A percentile compares a stretch with the other conserved stretches of the same genome.
phyloP scores from a whole-genome alignment of 2,113 vertebrate species.

The Lipotes vexillifer region DNA sequence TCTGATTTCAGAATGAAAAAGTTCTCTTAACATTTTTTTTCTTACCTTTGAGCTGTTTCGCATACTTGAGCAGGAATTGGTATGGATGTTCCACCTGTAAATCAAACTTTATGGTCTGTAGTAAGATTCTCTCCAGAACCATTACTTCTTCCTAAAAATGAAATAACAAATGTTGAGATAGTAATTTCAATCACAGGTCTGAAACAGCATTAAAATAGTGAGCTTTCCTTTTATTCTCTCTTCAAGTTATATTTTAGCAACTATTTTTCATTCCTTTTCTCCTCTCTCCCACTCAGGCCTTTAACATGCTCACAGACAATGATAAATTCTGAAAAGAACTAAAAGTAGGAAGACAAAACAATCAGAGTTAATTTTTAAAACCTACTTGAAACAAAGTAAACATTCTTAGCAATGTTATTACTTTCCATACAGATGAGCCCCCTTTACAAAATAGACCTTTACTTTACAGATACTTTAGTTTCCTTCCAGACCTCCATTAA shows the following conservation, averaged over 20 bases:
- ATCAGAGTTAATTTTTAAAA: background rate
- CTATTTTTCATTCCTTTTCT: background rate
- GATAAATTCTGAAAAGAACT: background rate
- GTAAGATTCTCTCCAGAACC: slow-evolving; percentile 96
- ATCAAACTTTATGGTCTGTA: slow-evolving; percentile 99
- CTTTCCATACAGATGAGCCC: background rate
- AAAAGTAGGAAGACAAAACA: background rate
- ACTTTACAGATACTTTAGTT: background rate
- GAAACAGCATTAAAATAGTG: background rate
- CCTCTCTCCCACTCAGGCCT: background rate
- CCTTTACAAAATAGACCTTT: background rate
- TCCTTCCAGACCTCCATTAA: background rate
- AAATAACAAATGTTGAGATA: background rate
- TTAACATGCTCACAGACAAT: background rate
- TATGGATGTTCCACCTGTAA: slow-evolving; percentile 98
- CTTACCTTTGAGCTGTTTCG: slow-evolving; percentile 98
- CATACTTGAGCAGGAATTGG: slow-evolving; percentile 97
- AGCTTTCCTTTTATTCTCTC: background rate
- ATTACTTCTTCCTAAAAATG: slow-evolving; percentile 94
- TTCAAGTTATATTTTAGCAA: background rate
- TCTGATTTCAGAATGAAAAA: background rate
- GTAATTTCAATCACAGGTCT: slow-evolving; percentile 13
- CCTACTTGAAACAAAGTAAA: background rate
- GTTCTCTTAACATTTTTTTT: background rate
- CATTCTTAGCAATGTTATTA: background rate